These are phyloP conservation scores for Oophaga pumilio DNA, from an alignment of 2,113 vertebrate species.

Conservation along the genomic window DNA sequence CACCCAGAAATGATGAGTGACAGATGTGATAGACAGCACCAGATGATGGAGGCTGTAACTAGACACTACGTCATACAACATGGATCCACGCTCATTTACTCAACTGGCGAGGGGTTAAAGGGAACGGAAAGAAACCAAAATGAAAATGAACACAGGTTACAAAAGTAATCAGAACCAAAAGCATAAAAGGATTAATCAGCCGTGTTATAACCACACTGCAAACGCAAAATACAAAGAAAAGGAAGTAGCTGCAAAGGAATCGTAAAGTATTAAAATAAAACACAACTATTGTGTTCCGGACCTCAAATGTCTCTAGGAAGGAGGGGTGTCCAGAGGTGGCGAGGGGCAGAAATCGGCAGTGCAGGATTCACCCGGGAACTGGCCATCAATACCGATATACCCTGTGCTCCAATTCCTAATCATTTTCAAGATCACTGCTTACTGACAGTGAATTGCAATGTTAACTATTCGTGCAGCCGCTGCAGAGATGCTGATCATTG, in stretches of 20 bases:
- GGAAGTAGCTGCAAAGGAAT: constrained; percentile 9
- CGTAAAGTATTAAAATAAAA: not conserved
- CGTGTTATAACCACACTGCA: constrained; percentile 14
- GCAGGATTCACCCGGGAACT: too few species aligned
- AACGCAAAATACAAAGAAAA: constrained; percentile 21
- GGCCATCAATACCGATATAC: too few species aligned
- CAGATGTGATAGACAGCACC: not conserved
- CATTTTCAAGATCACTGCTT: not conserved
- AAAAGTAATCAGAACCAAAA: constrained; percentile 25
- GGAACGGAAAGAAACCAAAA: constrained; percentile 15
- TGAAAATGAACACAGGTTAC: constrained; percentile 15
- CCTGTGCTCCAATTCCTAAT: not conserved
- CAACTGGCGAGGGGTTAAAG: not conserved
- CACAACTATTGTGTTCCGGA: not conserved
- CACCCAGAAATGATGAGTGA: not conserved
- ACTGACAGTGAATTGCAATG: not conserved
- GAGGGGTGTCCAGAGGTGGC: constrained; percentile 10
- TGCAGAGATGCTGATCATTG: too few species aligned
- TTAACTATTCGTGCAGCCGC: not conserved
- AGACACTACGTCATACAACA: not conserved
- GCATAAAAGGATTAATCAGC: constrained; percentile 49
- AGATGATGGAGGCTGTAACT: not conserved
- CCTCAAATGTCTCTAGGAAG: constrained; percentile 34
- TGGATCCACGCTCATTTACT: not conserved
- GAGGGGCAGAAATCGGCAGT: not conserved